Conservation (phyloP, 2,113 vertebrate species). For the Coregonus clupeaformis region DNA sequence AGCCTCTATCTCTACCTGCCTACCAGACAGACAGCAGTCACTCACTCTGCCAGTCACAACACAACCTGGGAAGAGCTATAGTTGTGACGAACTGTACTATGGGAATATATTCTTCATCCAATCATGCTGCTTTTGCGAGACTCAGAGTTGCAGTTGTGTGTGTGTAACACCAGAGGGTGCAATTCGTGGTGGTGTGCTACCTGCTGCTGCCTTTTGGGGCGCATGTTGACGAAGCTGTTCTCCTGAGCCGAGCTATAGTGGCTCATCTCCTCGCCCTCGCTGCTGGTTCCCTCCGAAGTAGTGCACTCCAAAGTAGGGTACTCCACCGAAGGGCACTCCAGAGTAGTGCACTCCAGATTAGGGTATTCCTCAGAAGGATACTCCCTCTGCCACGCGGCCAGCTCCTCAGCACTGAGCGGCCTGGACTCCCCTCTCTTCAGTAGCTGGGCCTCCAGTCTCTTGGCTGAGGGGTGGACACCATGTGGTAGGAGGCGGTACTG, state of each 20-base stretch:
- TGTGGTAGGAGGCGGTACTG: conserved; percentile 18
- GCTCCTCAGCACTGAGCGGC: conserved; percentile 8
- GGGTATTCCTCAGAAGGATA: background rate
- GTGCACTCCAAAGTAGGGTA: background rate
- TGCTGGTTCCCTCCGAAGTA: background rate
- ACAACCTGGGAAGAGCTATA: background rate
- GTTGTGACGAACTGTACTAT: background rate
- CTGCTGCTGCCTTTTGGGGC: conserved; percentile 8
- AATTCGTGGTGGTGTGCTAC: conserved; percentile 14
- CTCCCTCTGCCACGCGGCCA: conserved; percentile 17
- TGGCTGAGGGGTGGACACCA: background rate
- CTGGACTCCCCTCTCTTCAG: conserved; percentile 8
- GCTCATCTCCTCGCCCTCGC: conserved; percentile 21
- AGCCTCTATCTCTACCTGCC: conserved; percentile 16
- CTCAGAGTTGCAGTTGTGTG: no score
- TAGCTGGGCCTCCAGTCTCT: conserved; percentile 28
- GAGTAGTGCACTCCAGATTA: background rate
- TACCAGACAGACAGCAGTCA: conserved; percentile 10
- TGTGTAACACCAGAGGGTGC: no score
- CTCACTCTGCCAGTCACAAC: background rate
- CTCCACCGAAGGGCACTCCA: background rate
- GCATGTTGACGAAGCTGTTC: conserved; percentile 17
- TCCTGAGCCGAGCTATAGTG: conserved; percentile 48
- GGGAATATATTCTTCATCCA: no score
- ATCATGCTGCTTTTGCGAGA: no score